These are phyloP conservation scores for Leptopilina drosophilae DNA, from an alignment of 2,888 invertebrate species.

Conservation along the genomic window DNA sequence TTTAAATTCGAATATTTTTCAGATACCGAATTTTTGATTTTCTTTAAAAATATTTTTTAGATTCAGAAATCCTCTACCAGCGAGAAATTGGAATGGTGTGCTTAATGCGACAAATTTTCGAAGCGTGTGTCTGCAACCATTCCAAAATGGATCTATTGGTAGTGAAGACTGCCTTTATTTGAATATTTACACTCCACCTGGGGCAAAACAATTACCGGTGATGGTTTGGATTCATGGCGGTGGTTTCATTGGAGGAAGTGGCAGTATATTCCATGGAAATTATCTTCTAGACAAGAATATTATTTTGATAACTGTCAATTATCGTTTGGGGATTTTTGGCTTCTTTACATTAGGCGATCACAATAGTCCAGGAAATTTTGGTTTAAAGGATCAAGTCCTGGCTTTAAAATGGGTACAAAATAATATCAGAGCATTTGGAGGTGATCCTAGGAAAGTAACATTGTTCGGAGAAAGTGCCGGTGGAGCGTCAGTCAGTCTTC, in stretches of 20 bases:
- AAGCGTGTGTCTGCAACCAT: neutral
- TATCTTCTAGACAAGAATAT: constrained; percentile 58
- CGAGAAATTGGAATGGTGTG: neutral
- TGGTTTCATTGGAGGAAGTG: constrained; percentile 21
- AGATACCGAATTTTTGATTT: neutral
- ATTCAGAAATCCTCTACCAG: constrained; percentile 29
- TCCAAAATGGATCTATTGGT: neutral
- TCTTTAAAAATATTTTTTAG: constrained; percentile 45
- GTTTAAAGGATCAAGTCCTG: constrained; percentile 59
- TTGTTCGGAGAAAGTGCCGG: constrained; percentile 59
- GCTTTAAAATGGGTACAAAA: constrained; percentile 57
- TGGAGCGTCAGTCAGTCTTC: constrained; percentile 54
- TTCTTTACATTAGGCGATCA: constrained; percentile 58
- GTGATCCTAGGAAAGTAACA: constrained; percentile 56
- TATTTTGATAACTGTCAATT: constrained; percentile 56
- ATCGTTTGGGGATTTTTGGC: constrained; percentile 57
- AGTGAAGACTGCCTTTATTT: neutral
- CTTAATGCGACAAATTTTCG: constrained; percentile 1
- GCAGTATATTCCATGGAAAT: constrained; percentile 57
- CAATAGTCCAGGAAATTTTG: constrained; percentile 58
- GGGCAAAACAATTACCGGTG: constrained; percentile 31
- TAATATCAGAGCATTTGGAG: constrained; percentile 56
- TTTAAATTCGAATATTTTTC: too few species aligned
- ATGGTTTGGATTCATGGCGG: constrained; percentile 62
- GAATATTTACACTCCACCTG: neutral